These are phyloP conservation scores for Sicus ferrugineus DNA, from an alignment of 2,888 invertebrate species.

Conservation along the genomic window DNA sequence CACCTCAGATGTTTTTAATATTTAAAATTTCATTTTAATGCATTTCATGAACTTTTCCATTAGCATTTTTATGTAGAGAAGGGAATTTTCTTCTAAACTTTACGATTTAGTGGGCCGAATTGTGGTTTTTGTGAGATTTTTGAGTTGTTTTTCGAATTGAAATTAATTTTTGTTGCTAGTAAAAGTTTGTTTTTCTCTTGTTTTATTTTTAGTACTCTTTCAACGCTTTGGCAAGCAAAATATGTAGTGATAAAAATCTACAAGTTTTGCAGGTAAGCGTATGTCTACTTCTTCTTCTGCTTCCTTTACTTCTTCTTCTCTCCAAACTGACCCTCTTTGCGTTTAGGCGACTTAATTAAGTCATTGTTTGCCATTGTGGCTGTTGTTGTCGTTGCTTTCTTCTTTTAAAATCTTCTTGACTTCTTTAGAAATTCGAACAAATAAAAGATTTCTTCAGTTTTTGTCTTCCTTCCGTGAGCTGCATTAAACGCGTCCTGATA, in stretches of 20 bases:
- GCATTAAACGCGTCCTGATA: neutral
- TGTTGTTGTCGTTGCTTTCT: conserved; percentile 4
- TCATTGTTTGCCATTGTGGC: conserved; percentile 13
- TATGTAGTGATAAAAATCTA: conserved; percentile 20
- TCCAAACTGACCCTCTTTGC: conserved; percentile 8
- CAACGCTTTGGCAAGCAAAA: neutral
- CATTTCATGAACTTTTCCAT: conserved; percentile 34
- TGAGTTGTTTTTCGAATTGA: neutral
- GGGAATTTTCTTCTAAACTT: too few species aligned
- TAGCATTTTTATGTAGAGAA: conserved; percentile 19
- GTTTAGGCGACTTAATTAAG: conserved; percentile 28
- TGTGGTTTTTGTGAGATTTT: neutral
- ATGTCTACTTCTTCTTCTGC: too few species aligned
- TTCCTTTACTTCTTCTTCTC: too few species aligned
- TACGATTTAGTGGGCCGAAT: too few species aligned
- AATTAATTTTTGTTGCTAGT: neutral
- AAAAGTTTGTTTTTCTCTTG: neutral
- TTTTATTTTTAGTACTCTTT: neutral
- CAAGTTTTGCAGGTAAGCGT: conserved; percentile 12
- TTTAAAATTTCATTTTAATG: conserved; percentile 32
- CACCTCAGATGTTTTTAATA: conserved; percentile 30
- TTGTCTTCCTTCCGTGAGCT: neutral
- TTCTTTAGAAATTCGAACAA: conserved; percentile 13
- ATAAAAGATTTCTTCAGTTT: neutral
- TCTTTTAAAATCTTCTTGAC: neutral